These are phyloP conservation scores for Lepisosteus oculatus DNA, from an alignment of 2,113 vertebrate genomes.

Conservation along the genomic window DNA sequence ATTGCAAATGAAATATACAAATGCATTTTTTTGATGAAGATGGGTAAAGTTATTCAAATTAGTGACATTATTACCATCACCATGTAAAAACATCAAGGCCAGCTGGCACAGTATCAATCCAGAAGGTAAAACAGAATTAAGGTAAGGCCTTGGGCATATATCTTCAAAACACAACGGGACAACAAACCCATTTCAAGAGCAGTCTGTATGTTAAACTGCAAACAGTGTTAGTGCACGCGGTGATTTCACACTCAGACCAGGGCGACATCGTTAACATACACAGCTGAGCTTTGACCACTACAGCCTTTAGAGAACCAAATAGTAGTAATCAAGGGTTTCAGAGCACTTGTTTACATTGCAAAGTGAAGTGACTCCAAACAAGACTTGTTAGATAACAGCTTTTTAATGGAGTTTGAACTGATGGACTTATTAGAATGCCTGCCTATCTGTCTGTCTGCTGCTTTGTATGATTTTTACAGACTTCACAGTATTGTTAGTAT, in stretches of 20 bases:
- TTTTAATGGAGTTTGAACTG: not conserved
- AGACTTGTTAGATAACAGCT: not conserved
- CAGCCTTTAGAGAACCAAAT: not conserved
- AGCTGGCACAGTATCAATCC: slow-evolving; percentile 1
- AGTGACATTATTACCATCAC: not conserved
- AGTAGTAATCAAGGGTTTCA: not conserved
- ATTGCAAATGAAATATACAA: no score
- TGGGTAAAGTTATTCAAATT: no score
- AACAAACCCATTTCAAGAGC: not conserved
- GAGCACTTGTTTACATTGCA: not conserved
- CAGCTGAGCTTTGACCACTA: not conserved
- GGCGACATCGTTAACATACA: slow-evolving; percentile 5
- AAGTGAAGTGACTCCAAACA: not conserved
- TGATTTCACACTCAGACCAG: not conserved
- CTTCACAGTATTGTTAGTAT: no score
- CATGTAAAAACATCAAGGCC: slow-evolving; percentile 13
- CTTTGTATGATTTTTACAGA: not conserved
- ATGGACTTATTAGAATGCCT: not conserved
- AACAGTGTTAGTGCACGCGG: not conserved
- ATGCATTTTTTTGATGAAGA: no score
- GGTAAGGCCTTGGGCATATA: slow-evolving; percentile 14
- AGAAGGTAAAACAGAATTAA: slow-evolving; percentile 7
- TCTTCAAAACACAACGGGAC: not conserved
- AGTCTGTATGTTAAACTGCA: not conserved
- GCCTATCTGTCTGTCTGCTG: not conserved